Conservation (phyloP, 2,888 invertebrate genomes). For the Rotaria macrura region DNA sequence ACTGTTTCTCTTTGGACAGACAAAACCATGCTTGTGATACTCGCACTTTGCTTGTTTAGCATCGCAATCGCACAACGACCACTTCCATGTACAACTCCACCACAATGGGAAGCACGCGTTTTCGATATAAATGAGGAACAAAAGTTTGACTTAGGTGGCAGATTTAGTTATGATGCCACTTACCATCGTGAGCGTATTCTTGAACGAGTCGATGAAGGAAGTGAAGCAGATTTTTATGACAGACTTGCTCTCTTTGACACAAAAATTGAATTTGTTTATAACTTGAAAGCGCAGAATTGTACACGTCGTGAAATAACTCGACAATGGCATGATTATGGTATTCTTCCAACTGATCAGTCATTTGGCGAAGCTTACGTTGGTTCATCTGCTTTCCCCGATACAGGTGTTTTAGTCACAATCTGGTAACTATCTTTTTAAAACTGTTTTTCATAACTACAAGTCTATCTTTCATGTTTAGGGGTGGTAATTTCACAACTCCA, state of each 20-base stretch:
- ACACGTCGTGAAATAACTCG: slow-evolving; percentile 5
- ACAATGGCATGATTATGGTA: slow-evolving; percentile 32
- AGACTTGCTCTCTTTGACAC: slow-evolving; percentile 10
- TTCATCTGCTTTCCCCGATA: slow-evolving; percentile 14
- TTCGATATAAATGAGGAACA: neutral
- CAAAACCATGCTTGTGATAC: neutral
- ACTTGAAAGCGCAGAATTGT: slow-evolving; percentile 28
- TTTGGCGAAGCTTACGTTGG: slow-evolving; percentile 29
- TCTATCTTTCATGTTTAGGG: neutral
- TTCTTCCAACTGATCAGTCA: slow-evolving; percentile 10
- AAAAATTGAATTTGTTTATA: slow-evolving; percentile 26
- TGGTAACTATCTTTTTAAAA: neutral
- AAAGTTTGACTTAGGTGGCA: neutral
- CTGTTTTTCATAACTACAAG: neutral
- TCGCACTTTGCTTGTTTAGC: neutral
- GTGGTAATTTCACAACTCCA: slow-evolving; percentile 19
- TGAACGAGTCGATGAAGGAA: slow-evolving; percentile 24
- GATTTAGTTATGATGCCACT: slow-evolving; percentile 26
- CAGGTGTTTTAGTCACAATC: slow-evolving; percentile 23
- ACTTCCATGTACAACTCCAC: slow-evolving; percentile 29
- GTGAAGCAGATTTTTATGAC: slow-evolving; percentile 25
- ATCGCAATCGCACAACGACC: slow-evolving; percentile 8
- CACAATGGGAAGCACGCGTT: slow-evolving; percentile 31
- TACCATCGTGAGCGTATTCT: slow-evolving; percentile 32
- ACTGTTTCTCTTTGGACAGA: neutral